Percentiles rank a stretch among this genome's conserved stretches.
Conservation (phyloP, 2,888 invertebrate species). For the Scaeva pyrastri region DNA sequence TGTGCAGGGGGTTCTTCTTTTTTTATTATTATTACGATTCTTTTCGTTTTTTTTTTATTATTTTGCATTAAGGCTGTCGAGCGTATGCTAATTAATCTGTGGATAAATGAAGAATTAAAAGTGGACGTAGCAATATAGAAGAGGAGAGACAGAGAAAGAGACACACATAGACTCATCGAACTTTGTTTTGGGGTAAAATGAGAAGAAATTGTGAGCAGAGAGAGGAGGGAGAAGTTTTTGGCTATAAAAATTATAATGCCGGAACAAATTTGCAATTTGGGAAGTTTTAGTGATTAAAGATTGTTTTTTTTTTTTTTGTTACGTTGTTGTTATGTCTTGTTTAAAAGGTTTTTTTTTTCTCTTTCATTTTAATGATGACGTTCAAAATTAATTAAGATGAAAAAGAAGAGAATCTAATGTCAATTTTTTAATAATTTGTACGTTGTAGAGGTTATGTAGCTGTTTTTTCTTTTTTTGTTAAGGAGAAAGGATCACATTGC, state of each 20-base stretch:
- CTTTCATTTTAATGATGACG: conserved; percentile 17
- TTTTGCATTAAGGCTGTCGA: conserved; percentile 61
- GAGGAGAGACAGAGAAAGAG: conserved; percentile 2
- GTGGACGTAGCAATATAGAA: conserved; percentile 41
- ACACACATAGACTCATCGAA: not conserved
- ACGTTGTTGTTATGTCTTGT: not conserved
- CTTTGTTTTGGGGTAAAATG: not conserved
- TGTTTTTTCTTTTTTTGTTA: conserved; percentile 8
- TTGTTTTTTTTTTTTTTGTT: conserved; percentile 15
- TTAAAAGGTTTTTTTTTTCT: conserved; percentile 15
- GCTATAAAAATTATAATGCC: conserved; percentile 49
- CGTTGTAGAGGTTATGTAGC: not conserved
- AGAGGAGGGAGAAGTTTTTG: conserved; percentile 7
- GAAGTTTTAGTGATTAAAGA: conserved; percentile 41
- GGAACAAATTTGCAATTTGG: conserved; percentile 55
- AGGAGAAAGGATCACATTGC: not conserved
- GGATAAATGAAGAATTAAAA: conserved; percentile 74
- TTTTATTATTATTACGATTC: conserved; percentile 44
- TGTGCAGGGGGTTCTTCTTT: conserved; percentile 24
- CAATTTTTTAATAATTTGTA: conserved; percentile 26
- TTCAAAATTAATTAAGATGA: conserved; percentile 20
- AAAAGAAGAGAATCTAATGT: conserved; percentile 10
- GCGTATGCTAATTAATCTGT: conserved; percentile 73
- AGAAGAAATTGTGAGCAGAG: not conserved
- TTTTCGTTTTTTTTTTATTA: conserved; percentile 34